A percentile compares a stretch with the other conserved stretches of the same genome.
Conservation (phyloP, 2,113 vertebrate genomes). For the Petroica traversi region DNA sequence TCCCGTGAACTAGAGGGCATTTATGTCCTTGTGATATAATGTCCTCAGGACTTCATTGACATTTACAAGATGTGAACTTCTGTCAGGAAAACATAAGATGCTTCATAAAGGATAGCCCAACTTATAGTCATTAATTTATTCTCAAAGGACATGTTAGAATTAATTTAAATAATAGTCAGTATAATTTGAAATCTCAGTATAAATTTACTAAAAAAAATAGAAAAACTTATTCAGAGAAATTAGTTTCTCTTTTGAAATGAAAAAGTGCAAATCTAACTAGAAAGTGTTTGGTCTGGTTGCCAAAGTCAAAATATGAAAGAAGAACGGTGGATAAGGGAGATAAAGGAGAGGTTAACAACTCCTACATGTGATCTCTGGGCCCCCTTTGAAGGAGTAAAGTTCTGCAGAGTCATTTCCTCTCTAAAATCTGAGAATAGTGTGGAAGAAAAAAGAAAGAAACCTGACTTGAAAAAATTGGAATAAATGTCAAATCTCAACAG, state of each 20-base stretch:
- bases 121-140: neutral
- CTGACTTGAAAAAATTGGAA: neutral
- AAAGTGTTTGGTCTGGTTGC: neutral
- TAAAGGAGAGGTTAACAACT: neutral
- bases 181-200: neutral
- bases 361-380: neutral
- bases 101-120: neutral
- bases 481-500: neutral
- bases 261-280: rapidly evolving
- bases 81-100: neutral
- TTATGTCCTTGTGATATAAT: neutral
- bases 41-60: neutral
- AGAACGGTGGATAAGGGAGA: neutral
- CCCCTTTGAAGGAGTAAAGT: neutral
- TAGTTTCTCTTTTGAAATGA: neutral
- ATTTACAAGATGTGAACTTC: neutral
- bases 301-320: neutral
- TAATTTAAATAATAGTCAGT: neutral
- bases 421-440: neutral
- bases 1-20: neutral
- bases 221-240: neutral
- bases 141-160: neutral
- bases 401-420: neutral
- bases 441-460: neutral
- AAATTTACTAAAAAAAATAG: neutral